phyloP scores from a whole-genome alignment of 1,140 invertebrate genomes.

The Drosophila littoralis region DNA sequence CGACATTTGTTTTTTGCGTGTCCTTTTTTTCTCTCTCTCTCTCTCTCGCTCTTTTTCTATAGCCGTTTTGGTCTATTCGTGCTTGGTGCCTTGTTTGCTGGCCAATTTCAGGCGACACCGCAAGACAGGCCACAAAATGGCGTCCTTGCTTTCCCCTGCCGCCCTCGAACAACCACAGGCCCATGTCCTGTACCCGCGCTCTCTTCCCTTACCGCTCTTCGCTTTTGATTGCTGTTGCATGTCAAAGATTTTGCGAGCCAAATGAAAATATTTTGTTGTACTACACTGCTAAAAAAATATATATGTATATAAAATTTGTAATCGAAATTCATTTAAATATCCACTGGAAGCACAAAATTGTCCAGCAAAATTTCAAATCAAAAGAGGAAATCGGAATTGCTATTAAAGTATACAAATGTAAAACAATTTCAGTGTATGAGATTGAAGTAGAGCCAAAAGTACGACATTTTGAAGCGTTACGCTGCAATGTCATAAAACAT shows the following conservation, averaged over 20 bases:
- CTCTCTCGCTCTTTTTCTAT: neutral
- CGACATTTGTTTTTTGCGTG: conserved; percentile 30
- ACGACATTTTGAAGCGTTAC: conserved; percentile 36
- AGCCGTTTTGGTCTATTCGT: conserved; percentile 28
- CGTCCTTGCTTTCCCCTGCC: conserved; percentile 28
- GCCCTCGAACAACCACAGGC: conserved; percentile 6
- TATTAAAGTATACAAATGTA: too few species aligned
- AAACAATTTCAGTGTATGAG: conserved; percentile 8
- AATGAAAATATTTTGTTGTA: conserved; percentile 72
- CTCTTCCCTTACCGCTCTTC: conserved; percentile 11
- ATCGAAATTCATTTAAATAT: too few species aligned
- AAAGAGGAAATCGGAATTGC: too few species aligned
- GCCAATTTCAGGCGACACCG: conserved; percentile 76
- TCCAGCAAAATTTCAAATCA: too few species aligned
- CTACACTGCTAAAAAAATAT: conserved; percentile 15
- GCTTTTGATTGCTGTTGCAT: conserved; percentile 76
- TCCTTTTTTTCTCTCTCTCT: neutral
- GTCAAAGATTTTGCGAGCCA: conserved; percentile 71
- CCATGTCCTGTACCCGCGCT: neutral
- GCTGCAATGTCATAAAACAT: conserved; percentile 75
- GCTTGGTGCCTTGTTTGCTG: conserved; percentile 51
- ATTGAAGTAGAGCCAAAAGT: neutral
- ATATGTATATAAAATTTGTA: too few species aligned
- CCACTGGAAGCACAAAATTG: too few species aligned
- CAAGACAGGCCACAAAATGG: conserved; percentile 78